A percentile compares a stretch with the other conserved stretches of the same genome.
These are phyloP conservation scores for Oscheius sp. DNA, from an alignment of 2,888 invertebrate species.

Conservation along the genomic window DNA sequence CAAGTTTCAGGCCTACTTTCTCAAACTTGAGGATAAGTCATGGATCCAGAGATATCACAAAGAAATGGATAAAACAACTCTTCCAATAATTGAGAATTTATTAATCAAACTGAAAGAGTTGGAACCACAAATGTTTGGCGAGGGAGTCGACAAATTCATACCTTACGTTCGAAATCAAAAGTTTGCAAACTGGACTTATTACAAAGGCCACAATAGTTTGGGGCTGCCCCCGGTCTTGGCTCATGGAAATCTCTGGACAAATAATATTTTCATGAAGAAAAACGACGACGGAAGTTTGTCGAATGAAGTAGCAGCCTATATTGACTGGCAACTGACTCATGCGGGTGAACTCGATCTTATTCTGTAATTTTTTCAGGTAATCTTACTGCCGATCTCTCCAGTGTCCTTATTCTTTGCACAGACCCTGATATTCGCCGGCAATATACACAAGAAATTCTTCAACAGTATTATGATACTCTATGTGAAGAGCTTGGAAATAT, in stretches of 20 bases:
- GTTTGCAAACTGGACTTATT: constrained; percentile 3
- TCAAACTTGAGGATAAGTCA: not conserved
- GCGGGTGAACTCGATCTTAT: not conserved
- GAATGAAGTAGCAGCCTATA: constrained; percentile 5
- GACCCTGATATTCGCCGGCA: constrained; percentile 9
- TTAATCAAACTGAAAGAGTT: not conserved
- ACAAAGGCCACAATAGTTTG: not conserved
- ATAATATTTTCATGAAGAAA: constrained; percentile 4
- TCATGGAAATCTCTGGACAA: constrained; percentile 13
- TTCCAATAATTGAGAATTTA: not conserved
- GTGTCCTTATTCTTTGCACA: not conserved
- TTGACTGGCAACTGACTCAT: constrained; percentile 11
- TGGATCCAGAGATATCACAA: not conserved
- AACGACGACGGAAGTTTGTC: not conserved
- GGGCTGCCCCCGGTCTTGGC: not conserved
- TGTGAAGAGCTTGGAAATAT: not conserved
- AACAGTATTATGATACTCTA: not conserved
- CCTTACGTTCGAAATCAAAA: not conserved
- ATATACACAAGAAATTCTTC: constrained; percentile 5
- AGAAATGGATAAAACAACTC: not conserved
- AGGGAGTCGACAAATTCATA: not conserved
- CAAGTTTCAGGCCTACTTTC: constrained; percentile 1
- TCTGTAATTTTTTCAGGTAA: constrained; percentile 3
- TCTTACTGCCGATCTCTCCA: not conserved
- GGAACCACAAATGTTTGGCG: not conserved